Percentiles rank a stretch among this genome's conserved stretches.
Conservation (phyloP, 2,888 invertebrate genomes). For the Platerodrilus igneus region DNA sequence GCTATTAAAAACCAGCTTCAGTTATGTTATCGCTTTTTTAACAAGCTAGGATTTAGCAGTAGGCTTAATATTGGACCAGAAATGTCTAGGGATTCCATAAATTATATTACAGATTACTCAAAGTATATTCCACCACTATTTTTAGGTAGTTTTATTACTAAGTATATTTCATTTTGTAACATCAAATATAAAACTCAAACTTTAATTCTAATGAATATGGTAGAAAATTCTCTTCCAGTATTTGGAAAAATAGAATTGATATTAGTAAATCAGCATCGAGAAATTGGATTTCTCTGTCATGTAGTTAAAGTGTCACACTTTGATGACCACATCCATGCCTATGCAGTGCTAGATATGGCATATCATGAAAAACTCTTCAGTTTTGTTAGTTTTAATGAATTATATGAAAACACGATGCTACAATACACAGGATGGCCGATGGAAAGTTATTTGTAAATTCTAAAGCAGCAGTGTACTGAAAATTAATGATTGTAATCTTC, state of each 20-base stretch:
- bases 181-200: not conserved
- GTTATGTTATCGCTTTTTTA: not conserved
- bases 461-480: no score
- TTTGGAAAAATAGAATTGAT: not conserved
- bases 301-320: no score
- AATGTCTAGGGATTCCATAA: not conserved
- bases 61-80: not conserved
- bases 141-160: not conserved
- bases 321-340: no score
- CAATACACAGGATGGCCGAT: no score
- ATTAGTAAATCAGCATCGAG: not conserved
- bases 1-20: constrained; percentile 4
- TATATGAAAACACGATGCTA: no score
- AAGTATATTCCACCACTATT: not conserved
- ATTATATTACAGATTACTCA: not conserved
- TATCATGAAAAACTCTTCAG: no score
- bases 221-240: not conserved
- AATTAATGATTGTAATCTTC: no score
- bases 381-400: no score
- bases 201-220: not conserved
- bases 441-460: no score
- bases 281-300: constrained; percentile 1
- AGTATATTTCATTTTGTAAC: not conserved
- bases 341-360: no score
- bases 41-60: not conserved